Evolutionary conservation across 2,888 invertebrate genomes (phyloP).

Genomic region (Pyralis farinalis): DNA sequence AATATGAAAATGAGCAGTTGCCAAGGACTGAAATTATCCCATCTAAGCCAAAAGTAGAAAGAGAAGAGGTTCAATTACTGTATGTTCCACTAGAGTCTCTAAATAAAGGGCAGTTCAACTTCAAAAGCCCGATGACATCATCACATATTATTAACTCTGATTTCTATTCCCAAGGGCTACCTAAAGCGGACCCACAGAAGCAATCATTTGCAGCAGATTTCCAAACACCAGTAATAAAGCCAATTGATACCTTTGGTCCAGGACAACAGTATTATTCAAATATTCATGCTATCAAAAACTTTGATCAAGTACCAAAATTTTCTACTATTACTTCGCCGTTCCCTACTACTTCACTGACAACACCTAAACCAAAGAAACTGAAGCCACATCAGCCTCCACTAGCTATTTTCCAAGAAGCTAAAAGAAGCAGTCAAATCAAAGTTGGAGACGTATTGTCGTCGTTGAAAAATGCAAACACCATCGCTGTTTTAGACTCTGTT

Average conservation of each 20-base stretch:
- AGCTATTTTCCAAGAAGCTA: conserved; percentile 85
- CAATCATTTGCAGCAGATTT: conserved; percentile 43
- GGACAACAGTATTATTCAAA: conserved; percentile 51
- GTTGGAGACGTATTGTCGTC: conserved; percentile 86
- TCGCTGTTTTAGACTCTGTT: conserved; percentile 89
- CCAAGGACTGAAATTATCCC: conserved; percentile 38
- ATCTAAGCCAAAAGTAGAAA: conserved; percentile 54
- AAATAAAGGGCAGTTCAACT: conserved; percentile 71
- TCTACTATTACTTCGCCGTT: conserved; percentile 59
- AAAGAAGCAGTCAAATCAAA: conserved; percentile 74
- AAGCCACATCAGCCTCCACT: conserved; percentile 92
- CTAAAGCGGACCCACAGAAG: conserved; percentile 39
- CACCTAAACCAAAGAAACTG: conserved; percentile 77
- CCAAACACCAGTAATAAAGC: conserved; percentile 41
- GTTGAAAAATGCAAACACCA: conserved; percentile 85
- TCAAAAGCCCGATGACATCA: conserved; percentile 45
- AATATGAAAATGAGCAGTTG: conserved; percentile 53
- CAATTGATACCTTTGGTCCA: conserved; percentile 40
- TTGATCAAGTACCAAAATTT: conserved; percentile 59
- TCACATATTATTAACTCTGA: conserved; percentile 52
- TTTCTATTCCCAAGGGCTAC: conserved; percentile 44
- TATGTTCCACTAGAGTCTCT: conserved; percentile 91
- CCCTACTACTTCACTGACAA: conserved; percentile 63
- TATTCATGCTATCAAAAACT: conserved; percentile 48
- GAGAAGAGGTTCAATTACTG: conserved; percentile 88